Evolutionary conservation across 2,888 invertebrate genomes (phyloP), one percentile per base, ranked within the genome.

Genomic region (Ophion costatus): DNA sequence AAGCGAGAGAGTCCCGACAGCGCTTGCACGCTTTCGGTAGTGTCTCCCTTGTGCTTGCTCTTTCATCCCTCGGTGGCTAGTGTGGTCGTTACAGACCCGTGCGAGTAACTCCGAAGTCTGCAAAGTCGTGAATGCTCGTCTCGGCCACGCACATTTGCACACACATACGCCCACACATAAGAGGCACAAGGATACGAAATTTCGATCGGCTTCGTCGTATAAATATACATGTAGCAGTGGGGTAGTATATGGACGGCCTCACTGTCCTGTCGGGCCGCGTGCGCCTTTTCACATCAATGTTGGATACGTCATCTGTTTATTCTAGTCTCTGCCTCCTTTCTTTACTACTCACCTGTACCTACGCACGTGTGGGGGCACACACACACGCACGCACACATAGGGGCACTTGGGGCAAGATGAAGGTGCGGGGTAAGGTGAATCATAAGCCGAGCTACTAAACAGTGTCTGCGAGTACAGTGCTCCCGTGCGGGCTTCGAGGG

Each of bases 171-270:
- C 0, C 17, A 75, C 51, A 20, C 51, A 63, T 14, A 75, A 78
- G 75, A 78, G 83, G 83, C 74, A 33, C n/a, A 20, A 14, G 11
- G 85, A 83, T 81, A 81, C 77, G 75, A 84, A 85, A 78, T 86
- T 87, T 87, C 86, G 87, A 87, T 87, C 87, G 85, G 80, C 66
- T 70, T 83, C 51, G 14, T 56, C 20, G 29, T 51, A 56, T 70
- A 56, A 14, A 45, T 45, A 33, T 14, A 42, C 42, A 10, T 11
- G 24, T 14, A 17, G 5, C 29, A 42, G 1, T 9, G 2, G 38
- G 2, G 14, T 7, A 6, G 38, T 24, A 29, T 64, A 51, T 3
- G 51, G 9, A 70, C 14, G 71, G 75, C 77, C 83, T 76, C 82
- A 10, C 17, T 45, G 51, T 20, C 24, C 7, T 33, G 74, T 75